Conservation (phyloP, 2,113 vertebrate species). For the Apeltes quadracus region DNA sequence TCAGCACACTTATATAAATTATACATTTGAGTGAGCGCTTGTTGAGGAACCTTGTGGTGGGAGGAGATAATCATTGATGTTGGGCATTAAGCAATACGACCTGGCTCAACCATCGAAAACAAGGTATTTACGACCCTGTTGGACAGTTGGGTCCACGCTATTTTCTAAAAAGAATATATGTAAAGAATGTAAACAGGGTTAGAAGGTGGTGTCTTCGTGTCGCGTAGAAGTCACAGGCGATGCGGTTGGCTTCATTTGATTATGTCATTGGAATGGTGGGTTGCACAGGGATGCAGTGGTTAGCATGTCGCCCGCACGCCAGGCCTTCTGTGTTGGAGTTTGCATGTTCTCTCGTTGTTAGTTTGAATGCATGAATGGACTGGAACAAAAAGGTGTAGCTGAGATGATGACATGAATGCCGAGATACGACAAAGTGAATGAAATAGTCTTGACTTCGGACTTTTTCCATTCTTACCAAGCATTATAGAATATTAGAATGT, state of each 20-base stretch:
- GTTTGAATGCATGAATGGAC: not conserved
- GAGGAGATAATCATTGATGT: slow-evolving; percentile 43
- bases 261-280: not conserved
- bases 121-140: not conserved
- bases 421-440: not conserved
- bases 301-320: too few relatives aligned
- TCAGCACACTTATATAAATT: slow-evolving; percentile 10
- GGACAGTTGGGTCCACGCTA: not conserved
- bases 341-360: too few relatives aligned
- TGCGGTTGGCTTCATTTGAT: not conserved
- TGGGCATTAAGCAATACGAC: not conserved
- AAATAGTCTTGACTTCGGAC: not conserved
- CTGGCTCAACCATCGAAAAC: not conserved
- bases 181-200: not conserved
- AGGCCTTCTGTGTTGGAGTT: too few relatives aligned
- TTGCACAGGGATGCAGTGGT: not conserved
- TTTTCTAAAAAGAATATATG: too few relatives aligned
- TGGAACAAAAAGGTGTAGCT: slow-evolving; percentile 3
- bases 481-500: not conserved
- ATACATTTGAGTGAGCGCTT: not conserved
- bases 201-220: not conserved
- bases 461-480: not conserved
- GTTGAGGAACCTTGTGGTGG: slow-evolving; percentile 19
- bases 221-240: not conserved
- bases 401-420: not conserved